phyloP scores from a whole-genome alignment of 37 sponge, comb jelly and placozoan species.

The Eunapius fragilis region DNA sequence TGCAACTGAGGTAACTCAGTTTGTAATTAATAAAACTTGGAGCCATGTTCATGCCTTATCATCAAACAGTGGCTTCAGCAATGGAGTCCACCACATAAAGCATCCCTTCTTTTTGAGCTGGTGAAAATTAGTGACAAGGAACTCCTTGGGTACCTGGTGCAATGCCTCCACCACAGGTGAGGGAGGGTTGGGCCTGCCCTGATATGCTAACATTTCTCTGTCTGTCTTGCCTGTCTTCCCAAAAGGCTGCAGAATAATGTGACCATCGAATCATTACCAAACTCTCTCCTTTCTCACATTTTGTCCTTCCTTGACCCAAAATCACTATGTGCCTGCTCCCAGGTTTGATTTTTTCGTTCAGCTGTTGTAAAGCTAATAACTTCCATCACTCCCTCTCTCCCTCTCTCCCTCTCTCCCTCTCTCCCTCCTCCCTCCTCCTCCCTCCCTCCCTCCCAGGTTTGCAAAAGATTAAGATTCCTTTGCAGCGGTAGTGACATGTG shows the following conservation, averaged over 20 bases:
- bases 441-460: constrained; percentile 28
- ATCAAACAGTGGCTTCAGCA: constrained; percentile 48
- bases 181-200: neutral
- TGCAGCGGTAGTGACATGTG: constrained; percentile 36
- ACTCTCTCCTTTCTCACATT: constrained; percentile 53
- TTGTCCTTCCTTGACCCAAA: constrained; percentile 56
- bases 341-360: constrained; percentile 30
- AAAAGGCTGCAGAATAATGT: constrained; percentile 41
- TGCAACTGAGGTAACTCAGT: constrained; percentile 56
- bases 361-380: neutral
- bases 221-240: neutral
- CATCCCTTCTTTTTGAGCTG: constrained; percentile 54
- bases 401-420: no score
- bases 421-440: neutral
- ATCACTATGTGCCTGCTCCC: constrained; percentile 52
- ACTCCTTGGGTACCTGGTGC: constrained; percentile 69
- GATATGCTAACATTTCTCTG: neutral
- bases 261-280: constrained; percentile 44
- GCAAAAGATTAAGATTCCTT: constrained; percentile 50
- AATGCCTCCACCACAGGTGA: constrained; percentile 81
- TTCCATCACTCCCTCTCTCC: neutral
- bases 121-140: constrained; percentile 71
- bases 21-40: neutral
- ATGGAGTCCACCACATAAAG: constrained; percentile 36
- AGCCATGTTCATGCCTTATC: neutral